Conservation (phyloP, 2,888 invertebrate species). For the Drosophila monieri region DNA sequence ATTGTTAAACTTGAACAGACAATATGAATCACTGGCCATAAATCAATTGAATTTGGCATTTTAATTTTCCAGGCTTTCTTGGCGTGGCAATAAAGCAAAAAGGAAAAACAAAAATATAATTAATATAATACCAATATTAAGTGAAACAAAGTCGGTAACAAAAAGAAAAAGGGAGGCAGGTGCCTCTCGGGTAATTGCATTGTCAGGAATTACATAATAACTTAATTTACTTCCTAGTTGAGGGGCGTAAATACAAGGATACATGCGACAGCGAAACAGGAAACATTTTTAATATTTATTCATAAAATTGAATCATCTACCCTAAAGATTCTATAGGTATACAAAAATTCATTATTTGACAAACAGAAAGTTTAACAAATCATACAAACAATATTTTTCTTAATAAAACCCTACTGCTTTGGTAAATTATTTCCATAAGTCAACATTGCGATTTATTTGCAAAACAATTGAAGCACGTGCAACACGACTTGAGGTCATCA, state of each 20-base stretch:
- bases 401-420: background rate
- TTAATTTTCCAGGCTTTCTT: slow-evolving; percentile 54
- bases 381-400: background rate
- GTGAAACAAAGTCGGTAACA: slow-evolving; percentile 4
- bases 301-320: background rate
- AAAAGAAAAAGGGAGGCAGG: background rate
- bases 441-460: slow-evolving; percentile 32
- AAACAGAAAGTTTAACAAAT: too few species aligned
- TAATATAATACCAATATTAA: slow-evolving; percentile 17
- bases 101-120: slow-evolving; percentile 31
- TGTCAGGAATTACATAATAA: slow-evolving; percentile 19
- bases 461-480: slow-evolving; percentile 48
- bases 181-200: background rate
- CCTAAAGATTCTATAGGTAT: background rate
- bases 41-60: slow-evolving; percentile 70
- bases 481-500: slow-evolving; percentile 30
- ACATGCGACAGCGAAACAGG: background rate
- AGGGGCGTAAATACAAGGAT: slow-evolving; percentile 9
- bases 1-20: slow-evolving; percentile 47
- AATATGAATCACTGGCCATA: slow-evolving; percentile 55
- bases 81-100: background rate
- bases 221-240: slow-evolving; percentile 9
- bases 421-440: slow-evolving; percentile 1
- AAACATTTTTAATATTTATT: background rate
- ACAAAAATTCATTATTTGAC: background rate